A percentile compares a stretch with the other conserved stretches of the same genome.
phyloP scores from a whole-genome alignment of 2,113 vertebrate genomes.

The Hylia prasina region DNA sequence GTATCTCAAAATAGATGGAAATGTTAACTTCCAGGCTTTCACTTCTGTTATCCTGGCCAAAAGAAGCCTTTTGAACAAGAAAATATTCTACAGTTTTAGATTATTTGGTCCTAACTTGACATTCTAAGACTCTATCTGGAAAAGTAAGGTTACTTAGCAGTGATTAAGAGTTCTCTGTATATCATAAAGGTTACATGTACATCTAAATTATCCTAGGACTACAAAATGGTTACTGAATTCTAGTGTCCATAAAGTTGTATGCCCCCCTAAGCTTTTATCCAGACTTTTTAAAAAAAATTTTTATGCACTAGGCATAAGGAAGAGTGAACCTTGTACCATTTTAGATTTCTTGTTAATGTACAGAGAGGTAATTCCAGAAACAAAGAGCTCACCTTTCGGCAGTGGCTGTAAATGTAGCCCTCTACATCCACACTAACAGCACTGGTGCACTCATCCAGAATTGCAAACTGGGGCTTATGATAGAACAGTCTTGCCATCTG shows the following conservation, averaged over 20 bases:
- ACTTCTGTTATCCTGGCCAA: not conserved
- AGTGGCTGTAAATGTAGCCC: slow-evolving; percentile 95
- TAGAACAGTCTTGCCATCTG: slow-evolving; percentile 98
- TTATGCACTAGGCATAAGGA: not conserved
- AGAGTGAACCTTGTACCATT: not conserved
- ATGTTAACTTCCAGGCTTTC: not conserved
- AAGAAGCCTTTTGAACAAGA: not conserved
- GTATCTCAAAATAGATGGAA: not conserved
- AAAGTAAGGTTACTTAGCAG: not conserved
- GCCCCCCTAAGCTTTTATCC: not conserved
- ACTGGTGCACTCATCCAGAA: slow-evolving; percentile 98
- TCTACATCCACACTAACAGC: slow-evolving; percentile 98
- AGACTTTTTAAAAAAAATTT: not conserved
- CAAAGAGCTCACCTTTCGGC: slow-evolving; percentile 82
- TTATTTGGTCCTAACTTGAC: not conserved
- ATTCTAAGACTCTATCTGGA: not conserved
- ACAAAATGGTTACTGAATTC: not conserved
- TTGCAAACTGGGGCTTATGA: slow-evolving; percentile 98
- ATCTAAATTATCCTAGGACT: not conserved
- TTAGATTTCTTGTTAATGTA: not conserved
- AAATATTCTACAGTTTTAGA: not conserved
- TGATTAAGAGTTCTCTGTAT: not conserved
- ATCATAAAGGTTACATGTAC: not conserved
- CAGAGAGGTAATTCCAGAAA: not conserved
- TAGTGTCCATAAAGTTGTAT: not conserved